A percentile compares a stretch with the other conserved stretches of the same genome.
Evolutionary conservation across 2,888 invertebrate genomes (phyloP).

Genomic region (Nezara viridula): DNA sequence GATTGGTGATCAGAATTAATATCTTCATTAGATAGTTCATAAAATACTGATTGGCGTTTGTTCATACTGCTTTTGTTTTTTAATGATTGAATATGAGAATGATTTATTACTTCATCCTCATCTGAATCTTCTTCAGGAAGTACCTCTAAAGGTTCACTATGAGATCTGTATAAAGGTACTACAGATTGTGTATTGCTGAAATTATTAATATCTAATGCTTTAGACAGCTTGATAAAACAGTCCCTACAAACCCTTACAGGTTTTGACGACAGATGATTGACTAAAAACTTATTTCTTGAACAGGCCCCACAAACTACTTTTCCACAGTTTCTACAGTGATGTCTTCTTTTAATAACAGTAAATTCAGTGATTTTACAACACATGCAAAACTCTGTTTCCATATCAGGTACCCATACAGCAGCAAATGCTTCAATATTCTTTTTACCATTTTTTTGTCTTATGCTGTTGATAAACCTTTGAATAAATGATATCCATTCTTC

Average conservation of each 20-base stretch:
- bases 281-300: not conserved
- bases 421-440: not conserved
- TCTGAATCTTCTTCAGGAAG: not conserved
- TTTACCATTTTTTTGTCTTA: not conserved
- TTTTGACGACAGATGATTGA: not conserved
- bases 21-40: constrained; percentile 2
- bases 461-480: not conserved
- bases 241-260: constrained; percentile 31
- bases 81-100: not conserved
- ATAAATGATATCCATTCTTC: constrained; percentile 44
- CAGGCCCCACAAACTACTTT: constrained; percentile 9
- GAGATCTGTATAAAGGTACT: not conserved
- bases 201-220: not conserved
- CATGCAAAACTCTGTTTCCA: constrained; percentile 12
- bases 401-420: constrained; percentile 49
- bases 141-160: not conserved
- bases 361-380: constrained; percentile 17
- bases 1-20: not conserved
- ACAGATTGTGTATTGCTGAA: not conserved
- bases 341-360: constrained; percentile 18
- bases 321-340: constrained; percentile 51
- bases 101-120: not conserved
- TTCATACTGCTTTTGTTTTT: not conserved
- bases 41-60: constrained; percentile 3
- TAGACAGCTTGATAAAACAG: not conserved